phyloP scores from a whole-genome alignment of 2,888 invertebrate genomes.

The Andrena praecox region DNA sequence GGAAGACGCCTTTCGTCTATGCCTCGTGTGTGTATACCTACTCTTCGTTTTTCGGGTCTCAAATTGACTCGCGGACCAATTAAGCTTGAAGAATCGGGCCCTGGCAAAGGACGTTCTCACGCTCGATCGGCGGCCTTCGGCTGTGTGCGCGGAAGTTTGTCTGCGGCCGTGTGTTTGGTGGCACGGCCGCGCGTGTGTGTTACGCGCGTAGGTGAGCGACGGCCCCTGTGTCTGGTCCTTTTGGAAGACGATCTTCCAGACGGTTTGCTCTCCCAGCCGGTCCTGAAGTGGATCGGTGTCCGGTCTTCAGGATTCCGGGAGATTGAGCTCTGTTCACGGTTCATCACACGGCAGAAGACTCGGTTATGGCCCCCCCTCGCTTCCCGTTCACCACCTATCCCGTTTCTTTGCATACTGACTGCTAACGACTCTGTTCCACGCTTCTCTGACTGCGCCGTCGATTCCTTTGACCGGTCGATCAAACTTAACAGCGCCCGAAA shows the following conservation, averaged over 20 bases:
- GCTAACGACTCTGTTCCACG: constrained; percentile 74
- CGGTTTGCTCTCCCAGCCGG: constrained; percentile 66
- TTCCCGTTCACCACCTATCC: constrained; percentile 54
- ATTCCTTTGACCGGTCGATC: constrained; percentile 76
- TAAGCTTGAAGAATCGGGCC: constrained; percentile 65
- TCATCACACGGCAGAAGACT: constrained; percentile 75
- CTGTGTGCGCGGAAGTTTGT: constrained; percentile 32
- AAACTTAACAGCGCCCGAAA: constrained; percentile 44
- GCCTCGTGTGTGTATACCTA: constrained; percentile 25
- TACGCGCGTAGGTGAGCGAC: constrained; percentile 33
- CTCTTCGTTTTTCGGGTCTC: constrained; percentile 61
- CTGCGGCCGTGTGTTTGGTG: constrained; percentile 19
- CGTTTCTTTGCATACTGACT: constrained; percentile 59
- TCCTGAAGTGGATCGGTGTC: constrained; percentile 65
- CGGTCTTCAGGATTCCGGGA: constrained; percentile 80
- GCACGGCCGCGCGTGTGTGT: background rate
- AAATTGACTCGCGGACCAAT: constrained; percentile 67
- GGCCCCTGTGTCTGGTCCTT: constrained; percentile 60
- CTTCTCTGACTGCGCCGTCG: constrained; percentile 74
- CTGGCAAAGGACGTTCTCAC: constrained; percentile 68
- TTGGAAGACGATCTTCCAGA: constrained; percentile 78
- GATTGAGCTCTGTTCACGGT: constrained; percentile 79
- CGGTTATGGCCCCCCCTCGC: constrained; percentile 49
- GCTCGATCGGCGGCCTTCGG: constrained; percentile 52
- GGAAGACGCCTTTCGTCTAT: constrained; percentile 49